Base-by-base conservation (phyloP, 2,888 invertebrate genomes). In the Trachelus iudaicus region DNA sequence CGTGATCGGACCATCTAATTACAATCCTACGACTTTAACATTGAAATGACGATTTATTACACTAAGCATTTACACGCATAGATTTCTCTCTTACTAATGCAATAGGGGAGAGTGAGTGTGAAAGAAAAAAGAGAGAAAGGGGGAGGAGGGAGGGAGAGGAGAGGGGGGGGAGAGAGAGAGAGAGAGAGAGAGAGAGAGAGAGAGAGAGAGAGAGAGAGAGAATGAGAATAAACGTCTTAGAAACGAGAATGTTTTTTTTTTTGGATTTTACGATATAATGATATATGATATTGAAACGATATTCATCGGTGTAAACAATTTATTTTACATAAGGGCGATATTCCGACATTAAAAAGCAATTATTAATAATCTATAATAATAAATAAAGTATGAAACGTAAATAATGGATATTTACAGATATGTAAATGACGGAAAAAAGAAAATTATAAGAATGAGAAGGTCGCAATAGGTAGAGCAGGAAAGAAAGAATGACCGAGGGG, bases 341-440 rank as follows among this genome's bases (percentile, higher is more conserved):
- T 84, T 89, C 83, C 84, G 88, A 88, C 88, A 86, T 88, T 86
- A 85, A 86, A 87, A 86, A 87, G 81, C 85, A 85, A 82, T 85
- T 85, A 83, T 84, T 79, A 83, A 83, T 86, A 86, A 88, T 87
- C 85, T 89, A 88, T 85, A 88, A 83, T 88, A 91, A 91, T 91
- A 91, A 91, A 91, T 91, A 89, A 90, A 87, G 86, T 88, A 89
- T 89, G 89, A 90, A 89, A 88, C 87, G 91, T 89, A 91, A 91
- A 90, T 90, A 87, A 91, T 90, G 87, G 86, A 88, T 91, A 91
- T 91, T 90, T 91, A 91, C 91, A 91, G 88, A 89, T 88, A 89
- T 90, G 87, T 88, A 90, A 90, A 90, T 90, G 90, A 89, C 88
- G 90, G 89, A 90, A 86, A 89, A 89, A 86, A 40, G 40, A 40